These are phyloP conservation scores for Lepidochrysops patricia DNA, from an alignment of 2,888 invertebrate species.

Conservation along the genomic window DNA sequence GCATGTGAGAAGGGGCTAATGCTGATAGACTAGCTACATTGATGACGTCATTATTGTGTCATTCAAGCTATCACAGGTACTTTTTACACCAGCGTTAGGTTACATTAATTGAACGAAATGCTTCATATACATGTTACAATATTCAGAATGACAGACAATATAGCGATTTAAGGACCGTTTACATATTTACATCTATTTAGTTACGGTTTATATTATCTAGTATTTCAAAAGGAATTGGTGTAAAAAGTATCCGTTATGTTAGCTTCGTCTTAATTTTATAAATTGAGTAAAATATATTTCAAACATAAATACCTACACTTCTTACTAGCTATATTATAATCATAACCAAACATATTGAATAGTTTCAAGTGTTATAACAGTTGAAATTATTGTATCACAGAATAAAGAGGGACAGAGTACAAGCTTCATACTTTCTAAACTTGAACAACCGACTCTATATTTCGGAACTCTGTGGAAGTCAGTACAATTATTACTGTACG, in stretches of 20 bases:
- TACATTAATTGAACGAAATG: background rate
- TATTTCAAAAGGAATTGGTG: background rate
- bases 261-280: background rate
- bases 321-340: conserved; percentile 2
- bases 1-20: no score
- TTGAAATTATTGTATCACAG: background rate
- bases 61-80: conserved; percentile 3
- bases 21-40: background rate
- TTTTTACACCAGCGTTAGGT: background rate
- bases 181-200: background rate
- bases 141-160: background rate
- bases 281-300: background rate
- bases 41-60: background rate
- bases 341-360: background rate
- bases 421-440: background rate
- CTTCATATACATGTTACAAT: background rate
- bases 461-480: background rate
- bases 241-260: conserved; percentile 11
- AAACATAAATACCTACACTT: conserved; percentile 3
- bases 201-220: background rate
- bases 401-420: background rate
- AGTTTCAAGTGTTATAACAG: background rate
- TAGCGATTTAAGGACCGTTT: background rate
- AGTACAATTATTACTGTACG: no score
- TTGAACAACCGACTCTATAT: background rate